phyloP scores from a whole-genome alignment of 2,113 vertebrate genomes.

The Gopherus flavomarginatus region DNA sequence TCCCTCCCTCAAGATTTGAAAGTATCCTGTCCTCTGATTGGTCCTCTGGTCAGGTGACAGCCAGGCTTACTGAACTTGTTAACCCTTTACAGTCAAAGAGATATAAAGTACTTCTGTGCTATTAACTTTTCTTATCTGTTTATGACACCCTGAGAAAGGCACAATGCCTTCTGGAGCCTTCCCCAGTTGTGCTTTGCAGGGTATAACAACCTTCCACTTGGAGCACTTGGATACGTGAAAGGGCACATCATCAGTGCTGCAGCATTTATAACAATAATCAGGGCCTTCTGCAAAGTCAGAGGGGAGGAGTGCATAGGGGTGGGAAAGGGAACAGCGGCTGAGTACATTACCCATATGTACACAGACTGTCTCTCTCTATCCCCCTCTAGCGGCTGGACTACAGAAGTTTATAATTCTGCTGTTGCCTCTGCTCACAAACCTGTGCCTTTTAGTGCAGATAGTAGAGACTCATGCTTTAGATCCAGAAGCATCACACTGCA shows the following conservation, averaged over 20 bases:
- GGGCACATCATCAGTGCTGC: too few species aligned
- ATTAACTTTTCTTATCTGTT: too few species aligned
- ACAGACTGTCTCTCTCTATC: not conserved
- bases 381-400: rapidly evolving
- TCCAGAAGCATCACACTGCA: not conserved
- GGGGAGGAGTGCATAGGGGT: not conserved
- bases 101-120: too few species aligned
- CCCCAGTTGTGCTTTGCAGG: not conserved
- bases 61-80: too few species aligned
- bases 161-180: not conserved
- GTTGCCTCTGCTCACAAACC: not conserved
- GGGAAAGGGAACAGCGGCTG: not conserved
- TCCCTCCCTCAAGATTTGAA: too few species aligned
- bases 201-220: too few species aligned
- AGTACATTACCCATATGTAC: not conserved
- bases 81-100: too few species aligned
- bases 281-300: too few species aligned
- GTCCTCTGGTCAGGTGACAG: too few species aligned
- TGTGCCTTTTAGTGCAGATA: not conserved
- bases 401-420: not conserved
- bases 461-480: not conserved
- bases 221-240: too few species aligned
- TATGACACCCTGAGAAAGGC: not conserved
- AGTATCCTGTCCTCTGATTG: too few species aligned
- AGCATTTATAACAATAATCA: too few species aligned